Base-by-base conservation (phyloP, 2,888 invertebrate genomes). In the Melieria picta region DNA sequence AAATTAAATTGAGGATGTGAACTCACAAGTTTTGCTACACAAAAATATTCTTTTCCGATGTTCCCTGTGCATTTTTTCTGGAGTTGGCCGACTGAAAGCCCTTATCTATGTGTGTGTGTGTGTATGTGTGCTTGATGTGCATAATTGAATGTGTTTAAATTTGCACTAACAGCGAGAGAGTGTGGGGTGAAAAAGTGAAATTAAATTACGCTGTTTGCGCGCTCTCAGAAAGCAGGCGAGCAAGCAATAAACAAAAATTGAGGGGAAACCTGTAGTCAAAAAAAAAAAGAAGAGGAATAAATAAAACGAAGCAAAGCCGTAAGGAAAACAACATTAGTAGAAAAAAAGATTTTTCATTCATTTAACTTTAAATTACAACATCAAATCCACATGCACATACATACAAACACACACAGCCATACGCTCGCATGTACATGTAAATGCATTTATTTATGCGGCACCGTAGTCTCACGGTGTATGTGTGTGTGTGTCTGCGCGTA, bases 221-320 rank as follows among this genome's bases (percentile, higher is more conserved):
- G 30, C 30, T 30, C 30, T 30, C 30, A 2, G 30, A 30, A 30
- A 30, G 30, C 30, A 30, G 30, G 30, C 30, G 3, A 30, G 30
- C 30, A 30, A 30, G 30, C 30, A 1, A 30, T 3, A 30, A 30
- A 2, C 1, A 30, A 2, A 30, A 30, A 30, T 30, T 30, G 1
- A 30, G 30, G 30, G 30, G 30, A 30, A 30, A 30, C 30, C 30
- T 30, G 30, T 30, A 30, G 3, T 2, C 30, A 47, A 63, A n/a
- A 63, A 63, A 63, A 13, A 61, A 61, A 61, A n/a, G 47, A 16
- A 62, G 46, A 43, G 45, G 45, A 61, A 13, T 61, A 46, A 45
- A 45, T 3, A 45, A 11, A 45, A 61, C 45, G 46, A 47, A 62
- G 30, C 13, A 3, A 46, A 61, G 6, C 7, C 16, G 4, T 9